These are phyloP conservation scores for Diadema setosum DNA, from an alignment of 35 echinoderm and acorn worm species.

Conservation along the genomic window DNA sequence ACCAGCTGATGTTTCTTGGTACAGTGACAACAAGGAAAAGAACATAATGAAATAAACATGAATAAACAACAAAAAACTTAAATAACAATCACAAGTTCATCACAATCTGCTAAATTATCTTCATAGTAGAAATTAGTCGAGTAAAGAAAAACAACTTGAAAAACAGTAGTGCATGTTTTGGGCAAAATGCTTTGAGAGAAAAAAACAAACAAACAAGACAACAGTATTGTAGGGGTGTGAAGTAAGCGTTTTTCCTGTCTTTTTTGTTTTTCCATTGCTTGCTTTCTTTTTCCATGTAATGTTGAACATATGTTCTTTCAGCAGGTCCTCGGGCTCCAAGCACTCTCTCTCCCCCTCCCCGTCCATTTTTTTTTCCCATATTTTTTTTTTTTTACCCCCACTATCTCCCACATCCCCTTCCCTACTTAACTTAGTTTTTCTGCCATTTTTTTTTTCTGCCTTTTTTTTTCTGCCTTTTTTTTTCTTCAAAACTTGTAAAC, in stretches of 20 bases:
- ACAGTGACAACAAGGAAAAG: conserved; percentile 25
- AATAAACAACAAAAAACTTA: not conserved
- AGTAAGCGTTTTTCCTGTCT: no score
- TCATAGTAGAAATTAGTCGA: no score
- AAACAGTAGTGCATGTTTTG: not conserved
- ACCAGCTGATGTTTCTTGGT: conserved; percentile 7
- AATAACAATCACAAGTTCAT: not conserved
- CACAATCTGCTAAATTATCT: no score
- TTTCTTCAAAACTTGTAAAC: not conserved
- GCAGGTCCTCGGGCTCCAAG: not conserved
- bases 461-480: not conserved
- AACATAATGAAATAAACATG: not conserved
- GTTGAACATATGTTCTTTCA: not conserved
- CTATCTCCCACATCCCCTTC: not conserved
- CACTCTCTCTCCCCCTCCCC: not conserved
- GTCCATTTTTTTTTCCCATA: not conserved
- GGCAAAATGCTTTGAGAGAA: not conserved
- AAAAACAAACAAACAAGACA: not conserved
- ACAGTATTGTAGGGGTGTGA: not conserved
- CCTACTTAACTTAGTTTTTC: no score
- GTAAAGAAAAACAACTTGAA: not conserved
- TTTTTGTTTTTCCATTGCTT: not conserved
- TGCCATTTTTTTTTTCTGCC: not conserved
- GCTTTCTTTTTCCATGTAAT: not conserved
- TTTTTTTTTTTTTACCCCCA: not conserved